Evolutionary conservation across 1,140 invertebrate genomes (phyloP).

Genomic region (Scaptomyza montana): DNA sequence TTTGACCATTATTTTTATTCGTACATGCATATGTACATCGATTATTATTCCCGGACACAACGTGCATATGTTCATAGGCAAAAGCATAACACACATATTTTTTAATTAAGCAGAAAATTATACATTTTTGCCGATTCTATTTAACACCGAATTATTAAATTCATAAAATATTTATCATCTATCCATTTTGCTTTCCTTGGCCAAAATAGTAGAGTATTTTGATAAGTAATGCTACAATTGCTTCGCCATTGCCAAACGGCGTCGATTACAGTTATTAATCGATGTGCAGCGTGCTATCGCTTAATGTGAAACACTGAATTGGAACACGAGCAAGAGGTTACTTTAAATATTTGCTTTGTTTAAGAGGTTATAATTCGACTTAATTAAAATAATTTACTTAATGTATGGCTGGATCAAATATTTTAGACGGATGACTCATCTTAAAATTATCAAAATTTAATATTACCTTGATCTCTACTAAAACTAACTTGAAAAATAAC

Average conservation of each 20-base stretch:
- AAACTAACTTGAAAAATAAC: too few species aligned
- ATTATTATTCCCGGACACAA: neutral
- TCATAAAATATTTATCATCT: neutral
- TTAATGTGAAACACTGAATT: neutral
- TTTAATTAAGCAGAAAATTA: neutral
- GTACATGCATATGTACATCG: neutral
- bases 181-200: neutral
- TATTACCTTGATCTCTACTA: too few species aligned
- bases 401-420: too few species aligned
- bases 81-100: neutral
- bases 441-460: too few species aligned
- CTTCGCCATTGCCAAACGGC: slow-evolving; percentile 2
- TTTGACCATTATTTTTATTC: neutral
- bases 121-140: neutral
- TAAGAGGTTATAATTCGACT: too few species aligned
- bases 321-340: neutral
- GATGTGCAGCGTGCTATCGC: neutral
- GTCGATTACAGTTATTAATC: neutral
- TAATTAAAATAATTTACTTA: too few species aligned
- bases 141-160: neutral
- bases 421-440: too few species aligned
- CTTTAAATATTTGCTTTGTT: too few species aligned
- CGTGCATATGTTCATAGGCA: neutral
- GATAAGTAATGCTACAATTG: neutral
- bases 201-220: neutral